These are phyloP conservation scores for Diorhabda elongata DNA, from an alignment of 1,140 invertebrate genomes.

Conservation along the genomic window DNA sequence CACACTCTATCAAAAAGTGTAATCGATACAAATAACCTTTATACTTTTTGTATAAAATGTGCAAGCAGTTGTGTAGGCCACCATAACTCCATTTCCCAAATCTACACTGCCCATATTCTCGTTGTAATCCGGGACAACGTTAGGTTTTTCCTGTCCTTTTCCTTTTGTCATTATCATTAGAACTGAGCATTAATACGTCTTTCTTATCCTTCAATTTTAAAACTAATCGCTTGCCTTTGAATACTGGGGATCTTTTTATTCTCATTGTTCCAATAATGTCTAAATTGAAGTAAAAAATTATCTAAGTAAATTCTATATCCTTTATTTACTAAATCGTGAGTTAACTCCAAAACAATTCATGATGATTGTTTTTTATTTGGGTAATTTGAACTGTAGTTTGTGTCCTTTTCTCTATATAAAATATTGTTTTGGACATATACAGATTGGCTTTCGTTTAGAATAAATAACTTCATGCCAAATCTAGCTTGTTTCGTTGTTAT, in stretches of 20 bases:
- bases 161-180: too few species aligned
- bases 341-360: neutral
- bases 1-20: too few species aligned
- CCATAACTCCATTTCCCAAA: too few species aligned
- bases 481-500: neutral
- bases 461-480: conserved; percentile 3
- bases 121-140: too few species aligned
- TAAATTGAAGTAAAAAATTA: conserved; percentile 2
- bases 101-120: too few species aligned
- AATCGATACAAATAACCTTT: too few species aligned
- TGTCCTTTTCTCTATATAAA: neutral
- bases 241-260: neutral
- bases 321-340: neutral
- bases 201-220: too few species aligned
- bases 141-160: too few species aligned
- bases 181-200: too few species aligned
- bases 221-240: too few species aligned
- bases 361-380: neutral
- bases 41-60: too few species aligned
- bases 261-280: conserved; percentile 6
- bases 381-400: conserved; percentile 1
- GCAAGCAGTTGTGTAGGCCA: too few species aligned
- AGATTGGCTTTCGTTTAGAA: neutral
- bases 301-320: conserved; percentile 1
- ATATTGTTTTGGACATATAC: neutral